Evolutionary conservation across 2,113 vertebrate species (phyloP).

Genomic region (Halichoeres trimaculatus): DNA sequence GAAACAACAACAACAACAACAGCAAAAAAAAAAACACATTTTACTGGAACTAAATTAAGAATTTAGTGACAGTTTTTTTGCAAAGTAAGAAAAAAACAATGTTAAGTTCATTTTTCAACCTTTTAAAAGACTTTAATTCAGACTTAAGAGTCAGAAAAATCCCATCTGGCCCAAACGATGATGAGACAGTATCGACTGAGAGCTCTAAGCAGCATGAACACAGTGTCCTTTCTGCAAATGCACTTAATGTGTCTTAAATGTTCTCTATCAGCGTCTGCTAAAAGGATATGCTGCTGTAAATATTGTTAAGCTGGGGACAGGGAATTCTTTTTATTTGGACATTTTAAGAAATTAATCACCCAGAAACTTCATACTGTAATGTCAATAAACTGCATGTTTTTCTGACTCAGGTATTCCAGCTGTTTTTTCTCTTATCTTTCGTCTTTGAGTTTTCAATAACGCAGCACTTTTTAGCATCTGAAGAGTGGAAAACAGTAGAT

Average conservation of each 20-base stretch:
- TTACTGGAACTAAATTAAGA: too few species aligned
- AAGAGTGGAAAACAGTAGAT: too few species aligned
- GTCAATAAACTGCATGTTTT: slow-evolving; percentile 23
- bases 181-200: not conserved
- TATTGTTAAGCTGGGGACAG: slow-evolving; percentile 2
- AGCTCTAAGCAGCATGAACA: not conserved
- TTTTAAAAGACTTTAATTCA: not conserved
- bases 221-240: slow-evolving; percentile 23
- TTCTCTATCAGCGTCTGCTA: slow-evolving; percentile 22
- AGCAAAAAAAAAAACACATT: too few species aligned
- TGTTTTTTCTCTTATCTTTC: not conserved
- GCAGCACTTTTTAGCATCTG: not conserved
- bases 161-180: not conserved
- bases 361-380: slow-evolving; percentile 30
- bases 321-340: not conserved
- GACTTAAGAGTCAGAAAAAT: not conserved
- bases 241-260: slow-evolving; percentile 9
- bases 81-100: too few species aligned
- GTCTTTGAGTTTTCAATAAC: too few species aligned
- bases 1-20: too few species aligned
- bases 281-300: slow-evolving; percentile 8
- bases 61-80: too few species aligned
- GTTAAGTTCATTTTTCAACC: too few species aligned
- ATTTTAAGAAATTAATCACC: slow-evolving; percentile 32
- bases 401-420: not conserved